Evolutionary conservation across 2,888 invertebrate species (phyloP).

Genomic region (Orchestes rusci): DNA sequence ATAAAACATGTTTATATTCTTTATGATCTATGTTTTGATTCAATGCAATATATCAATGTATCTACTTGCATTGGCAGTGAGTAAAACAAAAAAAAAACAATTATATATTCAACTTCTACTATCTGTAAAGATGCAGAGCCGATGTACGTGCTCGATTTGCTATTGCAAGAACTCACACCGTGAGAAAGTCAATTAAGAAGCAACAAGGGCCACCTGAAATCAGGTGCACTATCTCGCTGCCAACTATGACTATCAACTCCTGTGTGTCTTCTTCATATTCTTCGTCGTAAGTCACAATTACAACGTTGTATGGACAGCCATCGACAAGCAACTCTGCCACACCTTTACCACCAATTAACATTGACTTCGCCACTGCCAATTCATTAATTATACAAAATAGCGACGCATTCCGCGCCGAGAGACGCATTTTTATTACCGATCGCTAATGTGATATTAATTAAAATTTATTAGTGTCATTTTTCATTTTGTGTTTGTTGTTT

Average conservation of each 20-base stretch:
- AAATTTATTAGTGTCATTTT: slow-evolving; percentile 22
- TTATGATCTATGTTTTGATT: no score
- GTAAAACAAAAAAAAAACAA: no score
- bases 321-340: slow-evolving; percentile 26
- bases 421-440: slow-evolving; percentile 23
- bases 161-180: no score
- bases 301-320: slow-evolving; percentile 23
- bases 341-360: slow-evolving; percentile 32
- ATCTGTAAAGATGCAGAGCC: no score
- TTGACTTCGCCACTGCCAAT: slow-evolving; percentile 28
- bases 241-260: slow-evolving; percentile 25
- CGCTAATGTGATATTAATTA: slow-evolving; percentile 26
- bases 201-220: slow-evolving; percentile 7
- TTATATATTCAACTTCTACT: no score
- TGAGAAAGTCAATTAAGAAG: slow-evolving; percentile 20
- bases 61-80: no score
- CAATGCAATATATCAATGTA: no score
- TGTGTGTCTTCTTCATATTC: slow-evolving; percentile 34
- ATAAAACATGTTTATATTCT: no score
- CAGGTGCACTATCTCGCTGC: slow-evolving; percentile 2
- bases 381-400: slow-evolving; percentile 33
- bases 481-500: slow-evolving; percentile 15
- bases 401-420: slow-evolving; percentile 15
- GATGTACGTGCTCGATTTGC: no score
- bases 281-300: slow-evolving; percentile 34